Percentiles rank a stretch among this genome's conserved stretches.
These are phyloP conservation scores for Sogatella furcifera DNA, from an alignment of 1,140 invertebrate genomes.

Conservation along the genomic window DNA sequence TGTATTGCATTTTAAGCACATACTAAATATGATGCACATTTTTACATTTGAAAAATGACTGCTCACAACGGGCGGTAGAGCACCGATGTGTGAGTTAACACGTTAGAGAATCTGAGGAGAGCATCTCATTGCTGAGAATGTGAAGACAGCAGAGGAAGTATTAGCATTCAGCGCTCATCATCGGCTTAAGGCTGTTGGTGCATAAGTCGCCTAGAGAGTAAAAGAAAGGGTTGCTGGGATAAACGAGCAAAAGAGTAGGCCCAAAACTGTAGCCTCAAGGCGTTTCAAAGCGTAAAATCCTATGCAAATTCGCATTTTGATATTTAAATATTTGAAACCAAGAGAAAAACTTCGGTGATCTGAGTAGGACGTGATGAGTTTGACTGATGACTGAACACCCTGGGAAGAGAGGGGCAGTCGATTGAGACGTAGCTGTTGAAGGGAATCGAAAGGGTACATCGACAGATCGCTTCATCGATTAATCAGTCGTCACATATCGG, in stretches of 20 bases:
- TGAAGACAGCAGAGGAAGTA: not conserved
- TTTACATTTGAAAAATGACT: too few relatives aligned
- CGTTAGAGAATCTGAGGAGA: too few relatives aligned
- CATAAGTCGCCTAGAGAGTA: too few relatives aligned
- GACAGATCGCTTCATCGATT: not conserved
- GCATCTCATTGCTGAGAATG: too few relatives aligned
- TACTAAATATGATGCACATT: too few relatives aligned
- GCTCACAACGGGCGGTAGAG: too few relatives aligned
- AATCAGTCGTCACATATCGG: not conserved
- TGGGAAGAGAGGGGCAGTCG: not conserved
- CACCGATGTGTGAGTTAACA: too few relatives aligned
- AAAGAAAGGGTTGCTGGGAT: too few relatives aligned
- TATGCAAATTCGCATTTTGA: not conserved
- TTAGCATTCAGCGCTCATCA: not conserved
- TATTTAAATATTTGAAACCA: slow-evolving; percentile 1
- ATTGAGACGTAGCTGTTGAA: not conserved
- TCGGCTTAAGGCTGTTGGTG: not conserved
- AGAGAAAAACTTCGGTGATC: not conserved
- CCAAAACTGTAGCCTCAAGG: not conserved
- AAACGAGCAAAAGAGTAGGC: not conserved
- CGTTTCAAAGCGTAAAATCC: not conserved
- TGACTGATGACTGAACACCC: not conserved
- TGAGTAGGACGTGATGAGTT: not conserved
- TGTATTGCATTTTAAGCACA: too few relatives aligned
- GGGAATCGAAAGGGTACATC: not conserved